Percentiles rank a stretch among this genome's conserved stretches.
Conservation (phyloP, 2,113 vertebrate genomes). For the Apodemus speciosus region DNA sequence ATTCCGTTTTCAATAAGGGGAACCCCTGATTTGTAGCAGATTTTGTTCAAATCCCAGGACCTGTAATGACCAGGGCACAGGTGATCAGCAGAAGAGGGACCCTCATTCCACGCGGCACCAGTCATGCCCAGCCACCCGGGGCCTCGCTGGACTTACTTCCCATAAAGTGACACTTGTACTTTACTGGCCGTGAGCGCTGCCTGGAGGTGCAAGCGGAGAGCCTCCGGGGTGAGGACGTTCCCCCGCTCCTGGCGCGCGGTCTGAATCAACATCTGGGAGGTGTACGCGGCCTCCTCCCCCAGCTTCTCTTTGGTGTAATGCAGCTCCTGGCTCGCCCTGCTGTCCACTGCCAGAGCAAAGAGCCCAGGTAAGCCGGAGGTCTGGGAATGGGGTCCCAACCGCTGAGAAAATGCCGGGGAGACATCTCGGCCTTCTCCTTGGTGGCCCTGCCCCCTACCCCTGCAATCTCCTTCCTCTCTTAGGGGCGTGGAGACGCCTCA, state of each 20-base stretch:
- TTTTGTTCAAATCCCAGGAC: conserved; percentile 99
- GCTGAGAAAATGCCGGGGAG: conserved; percentile 78
- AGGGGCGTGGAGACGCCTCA: background rate
- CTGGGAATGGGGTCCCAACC: conserved; percentile 11
- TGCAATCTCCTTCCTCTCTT: background rate
- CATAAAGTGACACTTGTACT: conserved; percentile 97
- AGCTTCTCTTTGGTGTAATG: conserved; percentile 98
- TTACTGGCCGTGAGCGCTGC: conserved; percentile 96
- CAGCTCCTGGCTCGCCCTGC: conserved; percentile 96
- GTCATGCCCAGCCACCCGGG: rapidly evolving
- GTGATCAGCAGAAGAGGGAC: background rate
- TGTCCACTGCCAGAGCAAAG: conserved; percentile 88
- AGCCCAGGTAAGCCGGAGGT: conserved; percentile 37
- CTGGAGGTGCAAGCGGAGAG: conserved; percentile 95
- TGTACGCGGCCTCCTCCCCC: conserved; percentile 96
- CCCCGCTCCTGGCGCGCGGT: conserved; percentile 93
- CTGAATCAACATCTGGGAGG: conserved; percentile 98
- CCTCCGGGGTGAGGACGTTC: conserved; percentile 94
- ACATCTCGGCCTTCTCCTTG: conserved; percentile 63
- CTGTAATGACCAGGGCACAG: conserved; percentile 79
- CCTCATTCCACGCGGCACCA: rapidly evolving
- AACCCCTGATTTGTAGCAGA: conserved; percentile 98
- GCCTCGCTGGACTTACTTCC: conserved; percentile 92
- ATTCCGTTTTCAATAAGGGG: conserved; percentile 98
- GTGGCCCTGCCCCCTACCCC: background rate